Conservation (phyloP, 2,797 vertebrate species). For the Etheostoma perlongum region DNA sequence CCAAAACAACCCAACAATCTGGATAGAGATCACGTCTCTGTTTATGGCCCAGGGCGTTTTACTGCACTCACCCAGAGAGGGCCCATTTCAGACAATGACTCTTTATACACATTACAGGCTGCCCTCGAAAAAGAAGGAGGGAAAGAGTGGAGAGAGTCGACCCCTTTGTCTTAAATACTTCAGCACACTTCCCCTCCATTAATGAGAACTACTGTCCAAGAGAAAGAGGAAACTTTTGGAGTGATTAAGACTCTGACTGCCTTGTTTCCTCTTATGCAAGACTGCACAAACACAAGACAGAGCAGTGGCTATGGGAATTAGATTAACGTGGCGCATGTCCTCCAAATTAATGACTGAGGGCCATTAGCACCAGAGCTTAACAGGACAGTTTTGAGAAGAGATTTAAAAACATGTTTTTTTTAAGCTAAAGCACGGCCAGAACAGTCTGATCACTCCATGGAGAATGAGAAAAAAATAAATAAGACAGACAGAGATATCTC, state of each 20-base stretch:
- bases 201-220: conserved; percentile 43
- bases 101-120: conserved; percentile 51
- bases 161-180: conserved; percentile 40
- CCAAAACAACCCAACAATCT: conserved; percentile 14
- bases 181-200: conserved; percentile 60
- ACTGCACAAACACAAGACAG: conserved; percentile 55
- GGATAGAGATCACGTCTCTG: conserved; percentile 30
- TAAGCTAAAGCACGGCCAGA: neutral
- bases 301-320: neutral
- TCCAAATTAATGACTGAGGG: conserved; percentile 2
- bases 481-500: too few species aligned
- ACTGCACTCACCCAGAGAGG: conserved; percentile 40
- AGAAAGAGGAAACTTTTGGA: conserved; percentile 57
- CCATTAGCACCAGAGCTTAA: neutral
- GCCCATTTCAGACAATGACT: conserved; percentile 55
- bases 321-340: conserved; percentile 4
- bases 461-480: neutral
- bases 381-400: neutral
- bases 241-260: conserved; percentile 36
- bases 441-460: neutral
- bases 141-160: conserved; percentile 25
- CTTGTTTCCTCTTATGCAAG: conserved; percentile 46
- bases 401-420: neutral
- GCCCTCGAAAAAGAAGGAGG: conserved; percentile 22
- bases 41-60: conserved; percentile 30